A percentile compares a stretch with the other conserved stretches of the same genome.
These are phyloP conservation scores for Leptinotarsa rubiginosa DNA, from an alignment of 2,888 invertebrate genomes.

Conservation along the genomic window DNA sequence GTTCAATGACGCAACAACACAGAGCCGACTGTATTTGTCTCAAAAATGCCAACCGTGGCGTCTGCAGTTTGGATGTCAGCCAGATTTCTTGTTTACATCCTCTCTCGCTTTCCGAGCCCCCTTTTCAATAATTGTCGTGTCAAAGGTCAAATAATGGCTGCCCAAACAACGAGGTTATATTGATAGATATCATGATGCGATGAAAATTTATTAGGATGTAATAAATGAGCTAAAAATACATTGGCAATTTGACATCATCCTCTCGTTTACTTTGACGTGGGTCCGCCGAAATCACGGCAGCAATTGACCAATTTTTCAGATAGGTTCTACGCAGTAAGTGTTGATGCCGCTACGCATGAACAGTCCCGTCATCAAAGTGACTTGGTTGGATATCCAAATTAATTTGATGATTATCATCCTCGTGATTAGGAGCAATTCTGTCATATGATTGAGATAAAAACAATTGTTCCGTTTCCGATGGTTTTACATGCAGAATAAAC, in stretches of 20 bases:
- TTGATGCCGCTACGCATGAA: background rate
- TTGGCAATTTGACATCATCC: conserved; percentile 16
- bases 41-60: conserved; percentile 29
- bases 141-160: conserved; percentile 29
- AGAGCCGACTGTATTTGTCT: conserved; percentile 27
- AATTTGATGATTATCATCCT: background rate
- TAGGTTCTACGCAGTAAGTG: background rate
- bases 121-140: conserved; percentile 15
- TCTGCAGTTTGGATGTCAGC: conserved; percentile 30
- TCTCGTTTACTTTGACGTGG: conserved; percentile 5
- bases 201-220: conserved; percentile 35
- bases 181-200: conserved; percentile 30
- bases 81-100: conserved; percentile 39
- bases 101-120: conserved; percentile 12
- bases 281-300: conserved; percentile 12
- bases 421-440: too few species aligned
- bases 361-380: background rate
- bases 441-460: too few species aligned
- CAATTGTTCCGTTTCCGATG: too few species aligned
- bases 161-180: conserved; percentile 27
- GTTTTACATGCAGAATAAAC: too few species aligned
- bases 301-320: conserved; percentile 5
- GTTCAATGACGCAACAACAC: conserved; percentile 36
- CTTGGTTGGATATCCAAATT: background rate
- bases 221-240: conserved; percentile 36